Base-by-base conservation (phyloP, 2,113 vertebrate genomes). In the Amazona guildingii region DNA sequence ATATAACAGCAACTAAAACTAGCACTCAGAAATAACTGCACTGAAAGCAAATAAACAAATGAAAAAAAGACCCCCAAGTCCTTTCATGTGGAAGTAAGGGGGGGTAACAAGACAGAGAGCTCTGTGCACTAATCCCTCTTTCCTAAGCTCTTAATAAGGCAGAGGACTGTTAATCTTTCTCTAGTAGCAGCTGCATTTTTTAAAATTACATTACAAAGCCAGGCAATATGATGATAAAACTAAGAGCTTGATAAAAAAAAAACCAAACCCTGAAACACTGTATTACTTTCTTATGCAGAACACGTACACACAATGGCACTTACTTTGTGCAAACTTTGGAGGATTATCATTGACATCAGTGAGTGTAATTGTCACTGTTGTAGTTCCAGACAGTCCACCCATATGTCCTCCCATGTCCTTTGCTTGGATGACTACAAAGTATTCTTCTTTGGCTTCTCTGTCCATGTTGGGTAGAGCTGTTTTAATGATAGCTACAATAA, bases 391-490 rank as follows among this genome's bases (percentile, higher is more conserved):
- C 76, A 99, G 97, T 82, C 99, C 99, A 6, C 99, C 99, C 96
- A 99, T 99, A 92, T 99, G 99, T 92, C 99, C 99, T 75, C 99
- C 99, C 99, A 99, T 99, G 97, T 99, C 99, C 97, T 99, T 99
- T 82, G 99, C 99, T 97, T 99, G 99, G 87, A 99, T 99, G 88
- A 99, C 99, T 23, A 99, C 99, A 89, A 99, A 98, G 93, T 99
- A 99, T 92, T 99, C 99, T 90, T 99, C 99, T 96, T 99, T 99
- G 97, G 99, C 99, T 98, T 99, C 99, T 87, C 99, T 98, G 94
- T 99, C 99, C 99, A 99, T 99, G 96, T 99, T 99, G 49, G 99
- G 98, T 95, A 99, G 98, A 84, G 99, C 99, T 52, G 99, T 99
- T 98, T 99, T 99, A 98, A 99, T 99, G 95, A 99, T 98, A 70